phyloP scores from a whole-genome alignment of 2,888 invertebrate species.

The Phasia obesa region DNA sequence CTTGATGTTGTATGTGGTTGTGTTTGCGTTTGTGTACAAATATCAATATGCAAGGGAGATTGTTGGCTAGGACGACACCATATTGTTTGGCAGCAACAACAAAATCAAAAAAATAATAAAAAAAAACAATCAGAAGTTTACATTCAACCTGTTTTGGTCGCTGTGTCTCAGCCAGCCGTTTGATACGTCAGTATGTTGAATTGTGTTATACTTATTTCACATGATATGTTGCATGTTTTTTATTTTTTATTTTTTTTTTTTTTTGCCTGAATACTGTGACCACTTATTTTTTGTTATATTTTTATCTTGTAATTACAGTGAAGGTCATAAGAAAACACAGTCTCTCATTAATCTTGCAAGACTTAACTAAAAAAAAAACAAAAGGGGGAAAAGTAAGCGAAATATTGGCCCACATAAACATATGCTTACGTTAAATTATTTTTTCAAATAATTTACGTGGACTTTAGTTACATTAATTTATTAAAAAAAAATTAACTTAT shows the following conservation, averaged over 20 bases:
- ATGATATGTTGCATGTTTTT: slow-evolving; percentile 51
- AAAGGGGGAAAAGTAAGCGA: too few relatives aligned
- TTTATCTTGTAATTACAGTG: slow-evolving; percentile 34
- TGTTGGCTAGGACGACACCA: slow-evolving; percentile 63
- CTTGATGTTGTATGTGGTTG: slow-evolving; percentile 36
- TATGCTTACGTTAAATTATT: too few relatives aligned
- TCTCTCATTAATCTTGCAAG: not conserved
- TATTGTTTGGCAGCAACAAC: slow-evolving; percentile 57
- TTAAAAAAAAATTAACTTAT: too few relatives aligned
- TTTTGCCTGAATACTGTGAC: not conserved
- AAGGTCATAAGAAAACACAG: slow-evolving; percentile 1
- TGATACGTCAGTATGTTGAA: not conserved
- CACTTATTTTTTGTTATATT: not conserved
- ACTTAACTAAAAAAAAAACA: too few relatives aligned
- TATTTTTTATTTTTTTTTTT: not conserved
- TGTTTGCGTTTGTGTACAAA: not conserved
- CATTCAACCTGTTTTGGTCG: slow-evolving; percentile 68
- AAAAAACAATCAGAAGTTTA: slow-evolving; percentile 37
- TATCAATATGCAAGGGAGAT: slow-evolving; percentile 26
- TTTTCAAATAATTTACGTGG: too few relatives aligned
- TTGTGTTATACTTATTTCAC: slow-evolving; percentile 23
- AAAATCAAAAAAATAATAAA: slow-evolving; percentile 19
- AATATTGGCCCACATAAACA: too few relatives aligned
- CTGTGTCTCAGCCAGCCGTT: slow-evolving; percentile 34
- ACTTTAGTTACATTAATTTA: too few relatives aligned